A percentile compares a stretch with the other conserved stretches of the same genome.
Conservation (phyloP, 2,113 vertebrate species). For the Oostethus manadensis region DNA sequence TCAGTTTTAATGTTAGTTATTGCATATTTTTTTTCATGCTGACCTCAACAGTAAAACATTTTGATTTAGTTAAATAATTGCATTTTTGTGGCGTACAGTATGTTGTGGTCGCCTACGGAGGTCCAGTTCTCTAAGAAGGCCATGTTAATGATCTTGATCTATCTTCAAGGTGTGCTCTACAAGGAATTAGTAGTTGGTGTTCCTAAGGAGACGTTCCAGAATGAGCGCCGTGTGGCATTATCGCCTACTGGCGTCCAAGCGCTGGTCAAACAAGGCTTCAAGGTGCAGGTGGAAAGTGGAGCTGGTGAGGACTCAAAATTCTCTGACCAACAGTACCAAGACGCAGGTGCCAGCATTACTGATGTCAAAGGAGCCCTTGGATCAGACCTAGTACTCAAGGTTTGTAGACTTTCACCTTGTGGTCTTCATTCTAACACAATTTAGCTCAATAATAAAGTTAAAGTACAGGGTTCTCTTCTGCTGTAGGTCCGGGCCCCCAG, state of each 20-base stretch:
- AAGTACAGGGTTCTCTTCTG: not conserved
- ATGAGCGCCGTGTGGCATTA: constrained; percentile 66
- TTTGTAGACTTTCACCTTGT: constrained; percentile 8
- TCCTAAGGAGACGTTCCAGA: constrained; percentile 65
- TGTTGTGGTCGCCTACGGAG: too few relatives aligned
- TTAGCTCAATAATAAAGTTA: not conserved
- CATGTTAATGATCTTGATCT: not conserved
- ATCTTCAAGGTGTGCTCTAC: constrained; percentile 51
- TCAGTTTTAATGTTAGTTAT: too few relatives aligned
- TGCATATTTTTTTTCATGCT: too few relatives aligned
- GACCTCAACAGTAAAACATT: too few relatives aligned
- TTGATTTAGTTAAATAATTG: too few relatives aligned
- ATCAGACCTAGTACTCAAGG: constrained; percentile 72
- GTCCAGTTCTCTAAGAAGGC: not conserved
- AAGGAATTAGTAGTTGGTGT: constrained; percentile 70
- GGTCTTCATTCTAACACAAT: too few relatives aligned
- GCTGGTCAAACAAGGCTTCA: constrained; percentile 72
- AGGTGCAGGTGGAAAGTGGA: constrained; percentile 67
- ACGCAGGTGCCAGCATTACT: constrained; percentile 61
- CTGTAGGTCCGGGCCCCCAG: constrained; percentile 63
- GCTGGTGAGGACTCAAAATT: constrained; percentile 71
- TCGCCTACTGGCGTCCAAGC: constrained; percentile 64
- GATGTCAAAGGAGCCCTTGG: constrained; percentile 57
- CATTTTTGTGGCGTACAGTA: too few relatives aligned
- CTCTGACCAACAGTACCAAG: constrained; percentile 65